A percentile compares a stretch with the other conserved stretches of the same genome.
phyloP scores from a whole-genome alignment of 1,140 invertebrate genomes.

The Drosophila lacertosa region DNA sequence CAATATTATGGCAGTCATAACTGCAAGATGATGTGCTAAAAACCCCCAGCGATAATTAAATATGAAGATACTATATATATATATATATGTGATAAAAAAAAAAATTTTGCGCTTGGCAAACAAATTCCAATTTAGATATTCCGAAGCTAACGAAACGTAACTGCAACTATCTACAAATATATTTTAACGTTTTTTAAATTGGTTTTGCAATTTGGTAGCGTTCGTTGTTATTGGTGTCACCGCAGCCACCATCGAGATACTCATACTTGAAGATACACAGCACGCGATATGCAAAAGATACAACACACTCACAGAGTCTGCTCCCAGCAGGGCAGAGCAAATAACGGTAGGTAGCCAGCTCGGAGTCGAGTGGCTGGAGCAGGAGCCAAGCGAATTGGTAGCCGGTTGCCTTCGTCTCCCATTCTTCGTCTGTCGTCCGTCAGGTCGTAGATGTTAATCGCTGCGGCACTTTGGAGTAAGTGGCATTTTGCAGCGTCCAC shows the following conservation, averaged over 20 bases:
- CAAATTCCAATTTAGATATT: slow-evolving; percentile 66
- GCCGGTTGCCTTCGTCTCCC: slow-evolving; percentile 31
- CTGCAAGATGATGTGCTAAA: slow-evolving; percentile 26
- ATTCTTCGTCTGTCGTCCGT: slow-evolving; percentile 38
- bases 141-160: slow-evolving; percentile 47
- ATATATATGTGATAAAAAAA: slow-evolving; percentile 2
- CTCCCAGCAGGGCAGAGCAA: slow-evolving; percentile 39
- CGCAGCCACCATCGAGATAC: slow-evolving; percentile 61
- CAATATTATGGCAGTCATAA: slow-evolving; percentile 4
- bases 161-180: slow-evolving; percentile 47
- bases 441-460: slow-evolving; percentile 81
- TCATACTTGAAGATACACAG: slow-evolving; percentile 77
- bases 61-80: slow-evolving; percentile 29
- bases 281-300: slow-evolving; percentile 77
- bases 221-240: slow-evolving; percentile 41
- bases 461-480: slow-evolving; percentile 81
- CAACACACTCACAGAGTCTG: slow-evolving; percentile 40
- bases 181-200: slow-evolving; percentile 69
- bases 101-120: slow-evolving; percentile 50
- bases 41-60: slow-evolving; percentile 58
- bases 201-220: slow-evolving; percentile 66
- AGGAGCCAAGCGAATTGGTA: slow-evolving; percentile 29
- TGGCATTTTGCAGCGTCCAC: slow-evolving; percentile 79
- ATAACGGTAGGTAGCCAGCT: slow-evolving; percentile 71
- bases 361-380: slow-evolving; percentile 28